Evolutionary conservation across 2,888 invertebrate genomes (phyloP).

Genomic region (Tholera decimalis): DNA sequence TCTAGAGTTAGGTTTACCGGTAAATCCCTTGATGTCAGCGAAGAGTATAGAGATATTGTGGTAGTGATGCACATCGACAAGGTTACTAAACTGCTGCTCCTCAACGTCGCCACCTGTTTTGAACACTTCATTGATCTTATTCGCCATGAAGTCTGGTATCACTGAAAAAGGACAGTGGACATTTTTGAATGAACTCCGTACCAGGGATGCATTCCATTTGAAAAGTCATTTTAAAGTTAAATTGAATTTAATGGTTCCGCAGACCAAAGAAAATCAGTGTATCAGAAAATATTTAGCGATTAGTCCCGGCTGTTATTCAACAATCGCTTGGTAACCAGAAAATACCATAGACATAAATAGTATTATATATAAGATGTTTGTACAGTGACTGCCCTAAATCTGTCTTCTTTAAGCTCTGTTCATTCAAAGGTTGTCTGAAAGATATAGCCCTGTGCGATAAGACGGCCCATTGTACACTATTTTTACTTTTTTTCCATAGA

Average conservation of each 20-base stretch:
- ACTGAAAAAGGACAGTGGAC: slow-evolving; percentile 89
- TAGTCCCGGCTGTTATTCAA: too few species aligned
- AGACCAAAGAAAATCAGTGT: too few species aligned
- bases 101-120: slow-evolving; percentile 94
- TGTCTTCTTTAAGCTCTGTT: too few species aligned
- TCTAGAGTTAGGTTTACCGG: slow-evolving; percentile 89
- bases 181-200: not conserved
- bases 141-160: slow-evolving; percentile 97
- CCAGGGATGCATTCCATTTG: not conserved
- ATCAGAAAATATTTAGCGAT: too few species aligned
- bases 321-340: too few species aligned
- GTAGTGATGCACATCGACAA: slow-evolving; percentile 97
- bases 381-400: too few species aligned
- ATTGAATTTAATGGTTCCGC: not conserved
- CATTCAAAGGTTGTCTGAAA: too few species aligned
- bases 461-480: too few species aligned
- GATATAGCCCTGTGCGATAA: too few species aligned
- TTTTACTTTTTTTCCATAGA: too few species aligned
- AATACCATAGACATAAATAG: too few species aligned
- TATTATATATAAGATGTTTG: too few species aligned
- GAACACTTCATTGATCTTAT: slow-evolving; percentile 96
- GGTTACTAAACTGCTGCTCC: slow-evolving; percentile 97
- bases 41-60: slow-evolving; percentile 99
- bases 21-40: slow-evolving; percentile 98
- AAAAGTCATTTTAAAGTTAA: not conserved